These are phyloP conservation scores for Meandrina meandrites DNA, from an alignment of 92 coral and sea anemone genomes.

Conservation along the genomic window DNA sequence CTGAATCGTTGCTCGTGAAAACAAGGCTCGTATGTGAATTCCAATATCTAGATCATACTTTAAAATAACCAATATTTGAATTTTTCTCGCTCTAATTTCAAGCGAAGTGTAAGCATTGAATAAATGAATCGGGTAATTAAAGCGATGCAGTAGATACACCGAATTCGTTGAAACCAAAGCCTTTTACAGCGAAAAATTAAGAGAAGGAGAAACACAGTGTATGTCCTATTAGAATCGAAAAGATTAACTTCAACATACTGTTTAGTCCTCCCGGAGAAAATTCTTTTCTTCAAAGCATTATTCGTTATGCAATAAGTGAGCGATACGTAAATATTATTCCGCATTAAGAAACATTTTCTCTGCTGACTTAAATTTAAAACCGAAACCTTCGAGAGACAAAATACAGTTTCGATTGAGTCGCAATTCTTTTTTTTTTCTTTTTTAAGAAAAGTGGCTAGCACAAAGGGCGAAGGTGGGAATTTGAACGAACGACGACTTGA, in stretches of 20 bases:
- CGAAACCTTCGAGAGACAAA: not conserved
- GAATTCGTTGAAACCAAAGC: not conserved
- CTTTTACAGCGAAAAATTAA: not conserved
- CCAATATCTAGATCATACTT: not conserved
- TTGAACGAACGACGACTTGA: not conserved
- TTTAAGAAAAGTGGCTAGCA: not conserved
- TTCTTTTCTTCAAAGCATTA: not conserved
- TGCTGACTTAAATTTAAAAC: not conserved
- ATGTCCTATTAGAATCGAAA: not conserved
- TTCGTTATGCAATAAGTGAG: not conserved
- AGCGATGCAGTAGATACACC: not conserved
- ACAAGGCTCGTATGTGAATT: not conserved
- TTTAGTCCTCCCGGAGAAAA: not conserved
- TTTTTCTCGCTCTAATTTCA: not conserved
- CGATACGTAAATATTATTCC: not conserved
- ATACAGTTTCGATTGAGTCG: not conserved
- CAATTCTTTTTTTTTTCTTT: too few species aligned
- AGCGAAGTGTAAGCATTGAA: not conserved
- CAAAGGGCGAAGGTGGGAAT: not conserved
- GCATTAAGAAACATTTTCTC: too few species aligned
- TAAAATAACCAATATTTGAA: constrained; percentile 16
- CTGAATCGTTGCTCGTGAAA: not conserved
- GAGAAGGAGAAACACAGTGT: not conserved
- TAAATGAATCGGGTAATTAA: not conserved
- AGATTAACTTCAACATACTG: not conserved